These are phyloP conservation scores for Scaptomyza flava DNA, from an alignment of 2,888 invertebrate genomes.

Conservation along the genomic window DNA sequence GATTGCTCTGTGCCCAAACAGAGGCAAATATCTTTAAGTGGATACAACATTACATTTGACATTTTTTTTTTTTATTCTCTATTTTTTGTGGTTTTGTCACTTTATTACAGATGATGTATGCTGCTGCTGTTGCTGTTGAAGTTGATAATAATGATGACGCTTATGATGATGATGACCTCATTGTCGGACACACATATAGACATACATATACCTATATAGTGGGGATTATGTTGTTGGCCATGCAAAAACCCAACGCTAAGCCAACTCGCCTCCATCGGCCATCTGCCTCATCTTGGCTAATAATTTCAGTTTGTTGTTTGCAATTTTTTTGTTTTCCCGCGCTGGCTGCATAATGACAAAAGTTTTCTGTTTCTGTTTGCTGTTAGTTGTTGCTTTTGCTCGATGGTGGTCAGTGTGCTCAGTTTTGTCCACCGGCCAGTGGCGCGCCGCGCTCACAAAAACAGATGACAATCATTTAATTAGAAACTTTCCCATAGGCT, in stretches of 20 bases:
- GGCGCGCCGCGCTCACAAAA: conserved; percentile 58
- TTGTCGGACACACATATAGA: conserved; percentile 42
- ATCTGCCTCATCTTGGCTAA: conserved; percentile 75
- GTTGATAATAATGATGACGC: conserved; percentile 30
- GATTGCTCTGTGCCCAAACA: conserved; percentile 47
- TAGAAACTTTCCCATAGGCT: conserved; percentile 84
- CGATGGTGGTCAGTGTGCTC: conserved; percentile 60
- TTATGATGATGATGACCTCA: conserved; percentile 67
- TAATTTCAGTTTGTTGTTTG: conserved; percentile 69
- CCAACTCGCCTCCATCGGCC: conserved; percentile 41
- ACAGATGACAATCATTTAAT: conserved; percentile 84
- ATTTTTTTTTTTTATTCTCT: conserved; percentile 23
- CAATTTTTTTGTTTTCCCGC: conserved; percentile 45
- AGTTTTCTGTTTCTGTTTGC: conserved; percentile 26
- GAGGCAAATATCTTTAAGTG: conserved; percentile 46
- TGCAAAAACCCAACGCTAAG: conserved; percentile 37
- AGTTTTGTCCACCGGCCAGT: conserved; percentile 55
- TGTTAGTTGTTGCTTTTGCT: conserved; percentile 32
- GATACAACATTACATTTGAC: conserved; percentile 33
- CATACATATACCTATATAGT: background rate
- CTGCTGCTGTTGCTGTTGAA: conserved; percentile 35
- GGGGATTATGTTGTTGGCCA: conserved; percentile 42
- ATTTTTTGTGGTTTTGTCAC: conserved; percentile 36
- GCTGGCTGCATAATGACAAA: conserved; percentile 14
- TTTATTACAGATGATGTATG: conserved; percentile 75